Evolutionary conservation across 1,140 invertebrate species (phyloP), one percentile per base, ranked within the genome.

Genomic region (Proales similis): DNA sequence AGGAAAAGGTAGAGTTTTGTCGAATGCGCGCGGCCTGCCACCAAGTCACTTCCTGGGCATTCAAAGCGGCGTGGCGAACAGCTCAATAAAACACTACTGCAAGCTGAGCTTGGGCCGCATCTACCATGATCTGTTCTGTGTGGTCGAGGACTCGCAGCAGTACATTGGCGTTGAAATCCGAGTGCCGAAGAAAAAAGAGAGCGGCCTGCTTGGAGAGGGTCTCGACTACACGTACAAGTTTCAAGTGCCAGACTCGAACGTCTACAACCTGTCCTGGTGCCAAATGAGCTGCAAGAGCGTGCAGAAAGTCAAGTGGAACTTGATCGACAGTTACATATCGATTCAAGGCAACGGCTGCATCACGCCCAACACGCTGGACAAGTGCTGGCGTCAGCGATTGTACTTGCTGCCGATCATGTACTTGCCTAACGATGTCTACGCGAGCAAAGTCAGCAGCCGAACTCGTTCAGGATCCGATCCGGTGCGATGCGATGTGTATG

Each of bases 251-350:
- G 85, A 93, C 74, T 89, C 90, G 69, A 83, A 86, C 63, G 88
- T 84, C 0, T 96, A 94, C 72, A 88, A 91, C 73, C 83, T 90
- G n/a, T 94, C 90, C 0, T 89, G 86, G 80, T 89, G 90, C 0
- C 86, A 88, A 33, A 95, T 96, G 72, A 86, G 84, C 9, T 90
- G 89, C 0, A 90, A 95, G 74, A 90, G 90, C 69, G 75, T 95
- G 20, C 91, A 96, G 77, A 90, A 86, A 69, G 95, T 90, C 70
- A 94, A 93, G 74, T 97, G 92, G 92, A 96, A 95, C 78, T 91
- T 91, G 36, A 81, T 95, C 74, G 91, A 96, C 76, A 86, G 94
- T 73, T 95, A 95, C 71, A 53, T 53, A 5, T 53, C 48, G 42
- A 53, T 53, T 38, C 51, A 57, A 26, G 51, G 51, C 11, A 57